phyloP scores from a whole-genome alignment of 1,140 invertebrate species.

The Bombus cullumanus region DNA sequence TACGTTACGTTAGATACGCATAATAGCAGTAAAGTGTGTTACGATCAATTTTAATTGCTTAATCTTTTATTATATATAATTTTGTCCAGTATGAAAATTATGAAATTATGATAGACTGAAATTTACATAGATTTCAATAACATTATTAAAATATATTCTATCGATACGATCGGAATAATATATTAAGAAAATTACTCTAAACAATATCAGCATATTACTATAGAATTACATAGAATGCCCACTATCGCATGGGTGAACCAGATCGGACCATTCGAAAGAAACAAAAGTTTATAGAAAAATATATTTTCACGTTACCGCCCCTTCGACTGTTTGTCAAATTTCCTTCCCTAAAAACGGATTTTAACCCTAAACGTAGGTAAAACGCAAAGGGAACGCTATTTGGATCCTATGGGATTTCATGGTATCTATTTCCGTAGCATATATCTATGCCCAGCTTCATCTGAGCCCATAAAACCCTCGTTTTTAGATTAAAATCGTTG shows the following conservation, averaged over 20 bases:
- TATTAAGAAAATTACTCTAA: not conserved
- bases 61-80: too few species aligned
- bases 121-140: not conserved
- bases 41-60: not conserved
- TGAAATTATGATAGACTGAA: not conserved
- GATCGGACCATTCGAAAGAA: not conserved
- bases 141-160: not conserved
- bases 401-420: constrained; percentile 37
- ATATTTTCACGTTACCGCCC: constrained; percentile 29
- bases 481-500: constrained; percentile 62
- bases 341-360: constrained; percentile 35
- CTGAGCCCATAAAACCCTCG: constrained; percentile 60
- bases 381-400: constrained; percentile 41
- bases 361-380: constrained; percentile 29
- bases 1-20: not conserved
- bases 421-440: constrained; percentile 35
- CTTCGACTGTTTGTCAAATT: not conserved
- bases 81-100: not conserved
- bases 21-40: not conserved
- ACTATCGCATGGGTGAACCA: not conserved
- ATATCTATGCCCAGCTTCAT: constrained; percentile 14
- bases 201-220: not conserved
- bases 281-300: constrained; percentile 25
- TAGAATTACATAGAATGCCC: not conserved
- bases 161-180: not conserved